phyloP scores from a whole-genome alignment of 2,888 invertebrate species.

The Spatulosminthurus flaviceps region DNA sequence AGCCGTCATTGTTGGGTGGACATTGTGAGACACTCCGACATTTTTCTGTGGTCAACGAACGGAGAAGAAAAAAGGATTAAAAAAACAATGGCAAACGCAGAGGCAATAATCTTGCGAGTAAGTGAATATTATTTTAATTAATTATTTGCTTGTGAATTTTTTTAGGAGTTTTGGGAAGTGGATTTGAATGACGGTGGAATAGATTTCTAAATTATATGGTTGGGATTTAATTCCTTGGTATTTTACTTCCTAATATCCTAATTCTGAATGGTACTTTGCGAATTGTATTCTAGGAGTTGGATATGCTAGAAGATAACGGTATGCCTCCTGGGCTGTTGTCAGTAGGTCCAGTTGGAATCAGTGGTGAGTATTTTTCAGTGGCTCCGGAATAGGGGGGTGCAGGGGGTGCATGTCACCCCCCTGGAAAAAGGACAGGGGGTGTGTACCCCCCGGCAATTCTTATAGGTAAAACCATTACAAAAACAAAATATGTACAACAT shows the following conservation, averaged over 20 bases:
- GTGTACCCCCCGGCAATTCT: too few species aligned
- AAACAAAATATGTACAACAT: too few species aligned
- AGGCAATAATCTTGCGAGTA: slow-evolving; percentile 55
- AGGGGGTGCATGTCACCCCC: too few species aligned
- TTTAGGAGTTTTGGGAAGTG: too few species aligned
- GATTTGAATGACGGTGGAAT: too few species aligned
- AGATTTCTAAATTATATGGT: not conserved
- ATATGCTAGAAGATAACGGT: slow-evolving; percentile 99
- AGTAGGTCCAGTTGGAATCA: slow-evolving; percentile 99
- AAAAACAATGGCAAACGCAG: slow-evolving; percentile 51
- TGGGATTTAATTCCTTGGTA: not conserved
- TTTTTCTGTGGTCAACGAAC: slow-evolving; percentile 32
- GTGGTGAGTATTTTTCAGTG: slow-evolving; percentile 78
- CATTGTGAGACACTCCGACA: slow-evolving; percentile 18
- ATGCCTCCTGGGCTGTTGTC: slow-evolving; percentile 99
- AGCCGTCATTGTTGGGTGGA: slow-evolving; percentile 25
- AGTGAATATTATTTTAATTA: slow-evolving; percentile 15
- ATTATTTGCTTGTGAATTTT: too few species aligned
- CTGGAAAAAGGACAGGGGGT: too few species aligned
- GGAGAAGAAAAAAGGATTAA: slow-evolving; percentile 2
- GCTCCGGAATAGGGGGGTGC: too few species aligned
- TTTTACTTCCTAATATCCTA: too few species aligned
- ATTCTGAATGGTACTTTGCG: slow-evolving; percentile 25
- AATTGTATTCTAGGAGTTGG: slow-evolving; percentile 83
- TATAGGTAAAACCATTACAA: too few species aligned